Evolutionary conservation across 2,113 vertebrate genomes (phyloP), one percentile per base, ranked within the genome.

Genomic region (Lanius collurio): DNA sequence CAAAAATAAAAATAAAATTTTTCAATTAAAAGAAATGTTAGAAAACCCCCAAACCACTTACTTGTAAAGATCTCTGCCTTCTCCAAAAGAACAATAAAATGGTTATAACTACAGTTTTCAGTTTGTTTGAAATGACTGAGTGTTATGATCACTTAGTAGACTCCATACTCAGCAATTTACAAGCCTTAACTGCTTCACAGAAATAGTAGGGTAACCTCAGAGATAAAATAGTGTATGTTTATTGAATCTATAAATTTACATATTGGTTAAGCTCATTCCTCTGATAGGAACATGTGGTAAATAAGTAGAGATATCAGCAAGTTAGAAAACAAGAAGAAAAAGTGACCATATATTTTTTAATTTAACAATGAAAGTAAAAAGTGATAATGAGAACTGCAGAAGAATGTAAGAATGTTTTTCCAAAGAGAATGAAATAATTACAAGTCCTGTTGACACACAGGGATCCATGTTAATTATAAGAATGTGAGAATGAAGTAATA

Each of bases 391-490:
- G 19, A 77, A 87, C 26, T 85, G n/a, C 14, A 39, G 8, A 84
- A 64, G 19, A 74, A 46, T 37, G 16, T 47, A 67, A 75, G 37
- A 37, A 37, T 37, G 37, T 85, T 95, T 81, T 91, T 89, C 80
- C 89, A 44, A 85, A 60, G 39, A 85, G 41, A 74, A 94, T 94
- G 15, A 92, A 79, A 85, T 90, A 21, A 59, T 75, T 77, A 63
- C 14, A 91, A 59, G 60, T 42, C 23, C 63, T 63, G 26, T 11
- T 1, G 9, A 91, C 64, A 44, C 78, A 87, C 22, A 7, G 2
- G 3, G 7, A 94, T 97, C 52, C 30, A 74, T 95, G 95, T 65
- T 92, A 89, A 92, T 96, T 95, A 85, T 85, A 27, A 91, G 69
- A 83, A 94, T 78, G 49, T 90, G 78, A 87, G 17, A 92, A 95